Base-by-base conservation (phyloP, 2,797 vertebrate genomes). In the Platalea minor region DNA sequence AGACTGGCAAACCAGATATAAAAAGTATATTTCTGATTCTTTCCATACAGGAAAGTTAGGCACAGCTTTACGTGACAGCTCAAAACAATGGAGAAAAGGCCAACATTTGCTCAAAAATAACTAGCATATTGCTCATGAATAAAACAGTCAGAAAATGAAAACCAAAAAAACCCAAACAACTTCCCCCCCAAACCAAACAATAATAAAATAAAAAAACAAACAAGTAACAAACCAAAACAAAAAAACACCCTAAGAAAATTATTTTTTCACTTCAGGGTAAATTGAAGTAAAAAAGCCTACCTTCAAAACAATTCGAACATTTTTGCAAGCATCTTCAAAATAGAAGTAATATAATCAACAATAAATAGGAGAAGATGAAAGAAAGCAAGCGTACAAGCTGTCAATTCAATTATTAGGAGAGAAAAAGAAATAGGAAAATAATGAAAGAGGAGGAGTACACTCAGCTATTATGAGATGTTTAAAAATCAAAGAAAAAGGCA, bases 101-200 rank as follows among this genome's bases (percentile, higher is more conserved):
- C 17, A 51, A 28, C 5, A 29, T 31, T 48, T 67, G 24, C 45
- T 63, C 51, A 68, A 67, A 79, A 89, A 10, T 25, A 76, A 39
- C 9, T 24, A n/a, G 17, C 21, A 17, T 33, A 39, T 2, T 78
- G 18, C 15, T 87, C 16, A 25, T 20, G 6, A 78, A 50, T 21
- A 65, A 64, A 74, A 65, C 19, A 83, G 37, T 39, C 37, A 39
- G 48, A 56, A 91, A 88, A 87, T 6, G 4, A 43, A 73, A 26
- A 0, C 0, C 0, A 2, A 46, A 78, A 37, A 19, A 17, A 50
- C 17, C 7, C 17, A 39, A 59, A 25, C 39, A 46, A 13, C 41
- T 13, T 13, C 39, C 41, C 41, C 41, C 41, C 41, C 13, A 73
- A 26, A 0, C 0, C 0, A 2, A 46, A 78, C 41, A 41, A 41